Evolutionary conservation across 2,888 invertebrate genomes (phyloP).

Genomic region (Nyleta sp.): DNA sequence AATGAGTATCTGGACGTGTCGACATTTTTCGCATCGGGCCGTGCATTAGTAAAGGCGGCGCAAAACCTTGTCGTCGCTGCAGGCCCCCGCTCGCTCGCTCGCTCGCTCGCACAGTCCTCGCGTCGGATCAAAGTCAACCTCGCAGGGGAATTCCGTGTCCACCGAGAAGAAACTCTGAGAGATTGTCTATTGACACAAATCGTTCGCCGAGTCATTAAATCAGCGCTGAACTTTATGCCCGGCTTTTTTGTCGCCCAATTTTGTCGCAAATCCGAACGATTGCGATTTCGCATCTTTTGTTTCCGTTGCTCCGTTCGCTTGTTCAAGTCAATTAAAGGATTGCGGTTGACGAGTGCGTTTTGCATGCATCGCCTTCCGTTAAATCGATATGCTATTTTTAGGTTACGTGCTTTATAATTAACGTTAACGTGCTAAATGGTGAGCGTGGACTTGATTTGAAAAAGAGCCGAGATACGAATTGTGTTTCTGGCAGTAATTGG

Average conservation of each 20-base stretch:
- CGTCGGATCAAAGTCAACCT: conserved; percentile 64
- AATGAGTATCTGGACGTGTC: conserved; percentile 66
- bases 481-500: conserved; percentile 43
- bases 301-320: not conserved
- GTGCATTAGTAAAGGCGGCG: conserved; percentile 63
- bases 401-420: conserved; percentile 54
- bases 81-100: conserved; percentile 56
- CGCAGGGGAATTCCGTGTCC: conserved; percentile 56
- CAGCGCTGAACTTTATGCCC: conserved; percentile 46
- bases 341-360: conserved; percentile 7
- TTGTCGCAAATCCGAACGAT: conserved; percentile 8
- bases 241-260: conserved; percentile 14
- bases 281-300: not conserved
- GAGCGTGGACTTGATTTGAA: conserved; percentile 52
- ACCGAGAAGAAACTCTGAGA: conserved; percentile 54
- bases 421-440: conserved; percentile 46
- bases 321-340: conserved; percentile 26
- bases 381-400: conserved; percentile 51
- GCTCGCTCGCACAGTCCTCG: conserved; percentile 38
- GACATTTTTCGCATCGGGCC: conserved; percentile 63
- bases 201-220: conserved; percentile 63
- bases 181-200: conserved; percentile 64
- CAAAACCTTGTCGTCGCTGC: conserved; percentile 66
- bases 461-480: conserved; percentile 36
- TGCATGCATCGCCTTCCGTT: conserved; percentile 19